These are phyloP conservation scores for Cnemophilus loriae DNA, from an alignment of 2,113 vertebrate species.

Conservation along the genomic window DNA sequence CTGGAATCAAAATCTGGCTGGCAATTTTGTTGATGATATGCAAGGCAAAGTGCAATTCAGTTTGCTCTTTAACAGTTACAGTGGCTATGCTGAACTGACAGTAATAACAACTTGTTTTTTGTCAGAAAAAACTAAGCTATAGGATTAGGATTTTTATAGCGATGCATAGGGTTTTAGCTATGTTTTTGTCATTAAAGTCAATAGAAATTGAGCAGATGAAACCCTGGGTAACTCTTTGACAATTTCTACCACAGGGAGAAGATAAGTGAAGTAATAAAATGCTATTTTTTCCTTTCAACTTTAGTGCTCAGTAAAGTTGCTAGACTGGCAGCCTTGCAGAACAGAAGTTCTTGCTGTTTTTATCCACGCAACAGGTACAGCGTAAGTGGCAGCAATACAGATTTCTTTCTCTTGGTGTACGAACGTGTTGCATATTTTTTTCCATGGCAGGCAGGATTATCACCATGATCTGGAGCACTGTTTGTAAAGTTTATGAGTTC, in stretches of 20 bases:
- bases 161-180: background rate
- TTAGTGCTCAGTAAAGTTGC: background rate
- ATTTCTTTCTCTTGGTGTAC: background rate
- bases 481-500: background rate
- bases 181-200: constrained; percentile 52
- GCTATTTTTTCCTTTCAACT: constrained; percentile 37
- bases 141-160: constrained; percentile 52
- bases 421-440: background rate
- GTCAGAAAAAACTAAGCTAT: constrained; percentile 37
- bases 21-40: constrained; percentile 7
- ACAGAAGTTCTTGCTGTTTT: constrained; percentile 25
- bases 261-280: constrained; percentile 36
- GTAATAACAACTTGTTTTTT: constrained; percentile 42
- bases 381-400: background rate
- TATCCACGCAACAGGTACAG: background rate
- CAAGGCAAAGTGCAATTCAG: constrained; percentile 2
- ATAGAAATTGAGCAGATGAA: constrained; percentile 30
- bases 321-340: constrained; percentile 22
- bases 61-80: constrained; percentile 15
- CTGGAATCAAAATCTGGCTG: constrained; percentile 28
- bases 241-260: constrained; percentile 26
- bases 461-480: background rate
- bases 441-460: background rate
- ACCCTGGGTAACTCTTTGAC: background rate
- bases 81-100: constrained; percentile 39